phyloP scores from a whole-genome alignment of 2,113 vertebrate species.

The Eolophus roseicapilla region DNA sequence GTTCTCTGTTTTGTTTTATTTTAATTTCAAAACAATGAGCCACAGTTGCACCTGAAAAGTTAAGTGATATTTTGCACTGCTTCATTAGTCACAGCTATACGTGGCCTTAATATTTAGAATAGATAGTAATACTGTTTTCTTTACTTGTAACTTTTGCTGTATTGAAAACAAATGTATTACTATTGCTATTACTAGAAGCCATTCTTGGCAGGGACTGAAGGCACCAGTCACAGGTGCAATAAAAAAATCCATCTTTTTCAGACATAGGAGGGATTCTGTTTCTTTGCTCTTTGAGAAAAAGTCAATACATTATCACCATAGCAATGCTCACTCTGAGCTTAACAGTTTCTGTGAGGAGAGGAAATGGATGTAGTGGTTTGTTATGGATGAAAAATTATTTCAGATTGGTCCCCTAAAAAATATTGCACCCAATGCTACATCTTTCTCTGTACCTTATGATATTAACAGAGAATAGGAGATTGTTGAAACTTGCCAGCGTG shows the following conservation, averaged over 20 bases:
- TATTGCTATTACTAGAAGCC: not conserved
- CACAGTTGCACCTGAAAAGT: not conserved
- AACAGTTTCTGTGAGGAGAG: not conserved
- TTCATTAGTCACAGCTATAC: not conserved
- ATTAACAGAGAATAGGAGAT: not conserved
- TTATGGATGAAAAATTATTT: not conserved
- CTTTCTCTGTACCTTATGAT: not conserved
- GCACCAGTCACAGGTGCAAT: not conserved
- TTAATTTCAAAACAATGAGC: not conserved
- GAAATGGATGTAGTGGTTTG: not conserved
- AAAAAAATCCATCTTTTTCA: not conserved
- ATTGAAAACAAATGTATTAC: not conserved
- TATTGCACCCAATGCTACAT: not conserved
- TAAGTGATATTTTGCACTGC: not conserved
- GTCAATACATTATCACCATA: slow-evolving; percentile 30
- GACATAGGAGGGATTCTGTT: not conserved
- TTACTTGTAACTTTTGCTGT: not conserved
- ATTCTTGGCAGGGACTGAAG: not conserved
- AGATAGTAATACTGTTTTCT: not conserved
- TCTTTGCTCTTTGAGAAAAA: slow-evolving; percentile 1
- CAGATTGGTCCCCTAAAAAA: not conserved
- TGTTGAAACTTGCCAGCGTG: not conserved
- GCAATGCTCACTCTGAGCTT: not conserved
- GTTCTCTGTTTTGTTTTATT: not conserved
- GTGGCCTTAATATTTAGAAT: not conserved